A percentile compares a stretch with the other conserved stretches of the same genome.
These are phyloP conservation scores for Sarcophaga subvicina DNA, from an alignment of 2,888 invertebrate genomes.

Conservation along the genomic window DNA sequence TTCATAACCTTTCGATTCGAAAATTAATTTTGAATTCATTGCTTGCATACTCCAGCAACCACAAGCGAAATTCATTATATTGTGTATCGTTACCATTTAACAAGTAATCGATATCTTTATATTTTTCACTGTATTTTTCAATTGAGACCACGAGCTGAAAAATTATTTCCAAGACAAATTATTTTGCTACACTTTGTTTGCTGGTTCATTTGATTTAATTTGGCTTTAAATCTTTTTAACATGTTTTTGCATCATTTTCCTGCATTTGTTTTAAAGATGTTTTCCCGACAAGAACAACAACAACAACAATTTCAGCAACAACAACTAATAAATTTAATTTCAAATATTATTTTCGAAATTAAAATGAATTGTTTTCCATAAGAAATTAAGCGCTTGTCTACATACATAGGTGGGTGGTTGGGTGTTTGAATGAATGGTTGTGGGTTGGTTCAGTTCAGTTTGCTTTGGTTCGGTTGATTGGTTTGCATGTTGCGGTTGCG, in stretches of 20 bases:
- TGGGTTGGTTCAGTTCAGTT: neutral
- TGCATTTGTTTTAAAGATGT: neutral
- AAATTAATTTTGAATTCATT: too few relatives aligned
- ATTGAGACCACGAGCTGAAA: neutral
- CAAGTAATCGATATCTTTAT: neutral
- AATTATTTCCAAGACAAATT: neutral
- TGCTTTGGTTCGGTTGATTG: conserved; percentile 22
- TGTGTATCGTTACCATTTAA: too few relatives aligned
- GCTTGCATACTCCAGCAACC: too few relatives aligned
- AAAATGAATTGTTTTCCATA: neutral
- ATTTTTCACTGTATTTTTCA: neutral
- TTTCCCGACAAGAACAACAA: neutral
- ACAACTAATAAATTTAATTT: conserved; percentile 17
- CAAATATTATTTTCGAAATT: conserved; percentile 3
- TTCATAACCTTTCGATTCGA: too few relatives aligned
- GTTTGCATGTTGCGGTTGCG: conserved; percentile 4
- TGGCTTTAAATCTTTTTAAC: neutral
- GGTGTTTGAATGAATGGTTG: neutral
- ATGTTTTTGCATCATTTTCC: neutral
- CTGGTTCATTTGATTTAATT: neutral
- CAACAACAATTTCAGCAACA: neutral
- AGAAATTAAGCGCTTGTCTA: neutral
- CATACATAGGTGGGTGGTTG: neutral
- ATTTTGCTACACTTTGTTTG: neutral
- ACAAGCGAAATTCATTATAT: too few relatives aligned